A percentile compares a stretch with the other conserved stretches of the same genome.
phyloP scores from a whole-genome alignment of 2,113 vertebrate species.

The Psilopsiagon aurifrons region DNA sequence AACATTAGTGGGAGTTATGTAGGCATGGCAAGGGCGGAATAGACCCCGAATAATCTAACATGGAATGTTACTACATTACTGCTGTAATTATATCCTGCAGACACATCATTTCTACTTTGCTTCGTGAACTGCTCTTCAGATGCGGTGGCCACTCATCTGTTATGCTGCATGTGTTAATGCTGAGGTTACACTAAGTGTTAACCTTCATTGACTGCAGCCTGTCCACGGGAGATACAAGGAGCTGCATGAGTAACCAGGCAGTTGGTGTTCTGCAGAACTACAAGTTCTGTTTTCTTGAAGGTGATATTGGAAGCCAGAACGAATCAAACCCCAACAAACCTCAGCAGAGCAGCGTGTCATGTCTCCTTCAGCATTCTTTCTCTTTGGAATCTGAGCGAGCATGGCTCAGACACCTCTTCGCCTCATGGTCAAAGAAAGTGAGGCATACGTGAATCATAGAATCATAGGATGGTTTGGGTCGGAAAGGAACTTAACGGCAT shows the following conservation, averaged over 20 bases:
- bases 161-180: neutral
- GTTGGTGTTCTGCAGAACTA: neutral
- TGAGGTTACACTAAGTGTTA: neutral
- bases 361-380: neutral
- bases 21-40: conserved; percentile 60
- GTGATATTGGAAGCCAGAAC: neutral
- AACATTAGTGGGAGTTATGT: conserved; percentile 65
- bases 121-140: conserved; percentile 47
- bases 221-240: rapidly evolving
- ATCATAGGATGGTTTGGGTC: neutral
- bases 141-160: neutral
- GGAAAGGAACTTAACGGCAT: neutral
- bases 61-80: conserved; percentile 65
- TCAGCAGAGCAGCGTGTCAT: conserved; percentile 7
- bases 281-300: neutral
- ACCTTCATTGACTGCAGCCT: neutral
- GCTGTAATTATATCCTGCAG: conserved; percentile 61
- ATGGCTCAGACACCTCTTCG: neutral
- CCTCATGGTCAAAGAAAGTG: neutral
- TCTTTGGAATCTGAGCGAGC: conserved; percentile 3
- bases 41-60: conserved; percentile 66
- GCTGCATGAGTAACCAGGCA: neutral
- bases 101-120: conserved; percentile 55
- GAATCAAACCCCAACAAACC: neutral
- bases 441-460: neutral